Conservation (phyloP, 2,888 invertebrate species). For the Drosophila demipolita region DNA sequence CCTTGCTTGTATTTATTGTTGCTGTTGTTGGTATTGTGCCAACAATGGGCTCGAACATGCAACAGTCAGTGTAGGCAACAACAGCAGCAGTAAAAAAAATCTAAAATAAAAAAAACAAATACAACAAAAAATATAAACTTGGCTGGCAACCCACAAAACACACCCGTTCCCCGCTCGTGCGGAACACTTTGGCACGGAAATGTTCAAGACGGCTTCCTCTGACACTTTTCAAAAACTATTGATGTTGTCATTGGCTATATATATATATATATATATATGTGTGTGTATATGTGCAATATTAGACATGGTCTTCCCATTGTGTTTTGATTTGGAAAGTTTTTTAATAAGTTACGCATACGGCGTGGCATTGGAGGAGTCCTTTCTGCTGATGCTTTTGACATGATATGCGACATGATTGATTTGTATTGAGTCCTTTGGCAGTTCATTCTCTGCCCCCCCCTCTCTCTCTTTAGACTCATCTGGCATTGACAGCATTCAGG, state of each 20-base stretch:
- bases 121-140: slow-evolving; percentile 40
- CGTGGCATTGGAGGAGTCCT: slow-evolving; percentile 12
- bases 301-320: slow-evolving; percentile 46
- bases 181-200: slow-evolving; percentile 72
- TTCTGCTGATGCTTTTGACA: slow-evolving; percentile 56
- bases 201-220: slow-evolving; percentile 74
- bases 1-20: slow-evolving; percentile 40
- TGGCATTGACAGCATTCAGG: slow-evolving; percentile 38
- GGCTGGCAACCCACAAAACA: slow-evolving; percentile 40
- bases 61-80: slow-evolving; percentile 58
- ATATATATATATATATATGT: slow-evolving; percentile 10
- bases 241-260: slow-evolving; percentile 71
- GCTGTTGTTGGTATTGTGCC: slow-evolving; percentile 47
- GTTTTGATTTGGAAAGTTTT: slow-evolving; percentile 73
- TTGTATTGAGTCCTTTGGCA: slow-evolving; percentile 56
- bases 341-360: slow-evolving; percentile 68
- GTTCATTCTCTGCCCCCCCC: slow-evolving; percentile 22
- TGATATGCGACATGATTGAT: slow-evolving; percentile 72
- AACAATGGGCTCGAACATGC: slow-evolving; percentile 59
- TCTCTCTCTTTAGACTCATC: neutral
- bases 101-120: neutral
- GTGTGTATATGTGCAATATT: slow-evolving; percentile 6
- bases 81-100: neutral
- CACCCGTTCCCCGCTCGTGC: slow-evolving; percentile 7
- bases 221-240: slow-evolving; percentile 78